Base-by-base conservation (phyloP, 2,113 vertebrate species). In the Drymodes brunneopygia region DNA sequence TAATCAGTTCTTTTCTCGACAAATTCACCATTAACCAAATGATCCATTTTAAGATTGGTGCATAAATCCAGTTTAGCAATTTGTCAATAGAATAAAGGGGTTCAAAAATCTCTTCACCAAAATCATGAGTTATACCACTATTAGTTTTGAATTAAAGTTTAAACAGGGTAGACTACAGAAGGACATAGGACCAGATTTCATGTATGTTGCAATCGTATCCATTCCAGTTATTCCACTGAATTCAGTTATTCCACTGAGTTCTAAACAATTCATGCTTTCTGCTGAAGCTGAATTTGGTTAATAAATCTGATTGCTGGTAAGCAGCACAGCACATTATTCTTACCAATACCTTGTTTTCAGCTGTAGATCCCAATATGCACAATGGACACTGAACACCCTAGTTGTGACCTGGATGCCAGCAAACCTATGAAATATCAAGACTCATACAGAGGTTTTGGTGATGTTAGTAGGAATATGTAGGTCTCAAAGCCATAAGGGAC, bases 111-210 rank as follows among this genome's bases (percentile, higher is more conserved):
- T 86, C 79, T 84, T 78, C 51, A 58, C 18, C 56, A 65, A 80
- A 92, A 91, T 50, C 2, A 45, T 70, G 29, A 86, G 15, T 62
- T 85, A 62, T 38, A 48, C 12, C 15, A 12, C 25, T 82, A 60
- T 66, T 96, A 65, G 44, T 80, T 86, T 84, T 88, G 82, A 73
- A 88, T 86, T 85, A 70, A 86, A 95, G 54, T 75, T 95, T 89
- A 92, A 91, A 85, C 16, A 56, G 29, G 33, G 25, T 36, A 85
- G 42, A 82, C 84, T 47, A 85, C 8, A 81, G 67, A 44, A 72
- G 44, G 40, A 33, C 33, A 14, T 13, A 33, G 45, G 31, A 65
- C 11, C 20, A 75, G 79, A 53, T 45, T 80, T 60, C 23, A 42
- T 25, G 5, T 28, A 50, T 81, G 18, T 78, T 81, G 31, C 13